Conservation (phyloP, 2,113 vertebrate genomes). For the Vulpes vulpes region DNA sequence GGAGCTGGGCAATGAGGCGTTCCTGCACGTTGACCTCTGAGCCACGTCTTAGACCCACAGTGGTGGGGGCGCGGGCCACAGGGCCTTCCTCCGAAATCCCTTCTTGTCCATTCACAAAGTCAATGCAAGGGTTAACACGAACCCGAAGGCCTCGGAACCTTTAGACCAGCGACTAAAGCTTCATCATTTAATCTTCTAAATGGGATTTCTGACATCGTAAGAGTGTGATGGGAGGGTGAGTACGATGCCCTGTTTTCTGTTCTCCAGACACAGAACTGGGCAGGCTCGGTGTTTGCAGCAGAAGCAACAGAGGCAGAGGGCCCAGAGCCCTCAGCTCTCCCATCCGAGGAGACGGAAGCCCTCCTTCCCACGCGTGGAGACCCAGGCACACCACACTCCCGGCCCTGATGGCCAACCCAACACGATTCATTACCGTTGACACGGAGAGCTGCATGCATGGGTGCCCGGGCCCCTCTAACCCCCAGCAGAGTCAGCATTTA, state of each 20-base stretch:
- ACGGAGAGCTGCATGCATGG: fast-evolving
- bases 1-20: fast-evolving
- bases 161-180: neutral
- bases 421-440: neutral
- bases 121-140: neutral
- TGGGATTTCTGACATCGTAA: neutral
- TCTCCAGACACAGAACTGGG: neutral
- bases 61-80: fast-evolving
- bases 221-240: fast-evolving
- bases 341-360: fast-evolving
- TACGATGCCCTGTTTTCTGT: neutral
- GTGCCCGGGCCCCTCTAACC: neutral
- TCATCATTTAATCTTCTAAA: neutral
- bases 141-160: neutral
- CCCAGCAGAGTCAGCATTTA: neutral
- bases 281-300: fast-evolving
- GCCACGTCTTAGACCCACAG: fast-evolving
- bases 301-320: fast-evolving
- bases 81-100: neutral
- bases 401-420: fast-evolving
- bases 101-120: neutral
- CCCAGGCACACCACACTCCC: fast-evolving
- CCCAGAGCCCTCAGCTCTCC: fast-evolving
- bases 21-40: fast-evolving
- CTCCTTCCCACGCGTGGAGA: fast-evolving